Base-by-base conservation (phyloP, 2,113 vertebrate genomes). In the Ardeotis arabs region DNA sequence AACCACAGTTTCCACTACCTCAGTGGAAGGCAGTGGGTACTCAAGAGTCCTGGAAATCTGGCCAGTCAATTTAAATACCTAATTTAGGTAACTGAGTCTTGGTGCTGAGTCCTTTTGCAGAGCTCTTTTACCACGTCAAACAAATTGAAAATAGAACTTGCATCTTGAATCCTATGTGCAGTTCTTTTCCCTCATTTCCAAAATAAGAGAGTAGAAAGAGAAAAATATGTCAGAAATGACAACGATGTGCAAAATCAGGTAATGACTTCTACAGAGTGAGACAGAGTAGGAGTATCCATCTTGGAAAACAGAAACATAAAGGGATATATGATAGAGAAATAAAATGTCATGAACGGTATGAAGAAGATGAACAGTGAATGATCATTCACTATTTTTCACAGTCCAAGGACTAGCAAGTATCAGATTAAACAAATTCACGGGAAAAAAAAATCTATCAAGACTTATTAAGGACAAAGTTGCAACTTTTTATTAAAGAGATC, bases 1-100 rank as follows among this genome's bases (percentile, higher is more conserved):
- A 91, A 52, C 77, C 74, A 90, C 91, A 95, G 15, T 96, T 97
- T 96, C 91, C 89, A 94, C 81, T 95, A 96, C 81, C 84, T 97
- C 93, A 91, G 81, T 94, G 84, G 84, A 94, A 93, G 69, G 45
- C 74, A 82, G 35, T 45, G 74, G 69, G 39, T 85, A 88, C 53
- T 89, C 85, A 85, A 28, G 35, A 84, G 80, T 52, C 56, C 73
- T 92, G 91, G 64, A 94, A 92, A 90, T 74, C 76, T 84, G 60
- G 20, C 52, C 35, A 75, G 55, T 37, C 35, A n/a, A 21, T 77
- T 89, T 84, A 80, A 86, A 90, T 89, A 88, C 27, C 56, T 89
- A 67, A 91, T 89, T 89, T 90, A 84, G 73, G 89, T 70, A 94
- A 50, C 52, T 37, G 50, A 77, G 25, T 64, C 49, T 73, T 83